Evolutionary conservation across 1,140 invertebrate species (phyloP).

Genomic region (Euura saliciscinereae): DNA sequence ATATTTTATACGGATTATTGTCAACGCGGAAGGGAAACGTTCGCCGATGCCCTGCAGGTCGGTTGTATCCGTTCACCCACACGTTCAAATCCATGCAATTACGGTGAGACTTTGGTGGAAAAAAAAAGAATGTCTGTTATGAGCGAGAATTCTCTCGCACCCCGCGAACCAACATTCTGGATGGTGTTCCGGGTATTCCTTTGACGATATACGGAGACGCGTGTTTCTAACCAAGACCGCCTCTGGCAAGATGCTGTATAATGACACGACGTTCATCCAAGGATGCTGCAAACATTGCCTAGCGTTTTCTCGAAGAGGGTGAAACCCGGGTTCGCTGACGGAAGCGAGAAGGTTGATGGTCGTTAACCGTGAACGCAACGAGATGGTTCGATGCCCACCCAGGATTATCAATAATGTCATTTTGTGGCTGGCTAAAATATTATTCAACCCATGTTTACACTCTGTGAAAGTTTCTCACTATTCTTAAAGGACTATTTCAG

Average conservation of each 20-base stretch:
- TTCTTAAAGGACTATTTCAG: background rate
- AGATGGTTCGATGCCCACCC: background rate
- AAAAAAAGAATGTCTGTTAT: background rate
- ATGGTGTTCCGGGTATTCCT: slow-evolving; percentile 12
- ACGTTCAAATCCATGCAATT: too few relatives aligned
- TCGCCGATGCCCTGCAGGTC: background rate
- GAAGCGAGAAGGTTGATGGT: background rate
- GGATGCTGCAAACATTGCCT: background rate
- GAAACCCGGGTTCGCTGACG: background rate
- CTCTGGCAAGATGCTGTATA: slow-evolving; percentile 7
- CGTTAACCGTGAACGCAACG: background rate
- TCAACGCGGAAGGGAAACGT: slow-evolving; percentile 24
- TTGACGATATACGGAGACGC: slow-evolving; percentile 1
- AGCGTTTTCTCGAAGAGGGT: background rate
- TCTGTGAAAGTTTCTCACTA: background rate
- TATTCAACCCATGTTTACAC: background rate
- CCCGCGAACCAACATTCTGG: background rate
- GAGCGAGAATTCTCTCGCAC: background rate
- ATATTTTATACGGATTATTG: slow-evolving; percentile 54
- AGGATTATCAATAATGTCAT: background rate
- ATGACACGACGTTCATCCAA: slow-evolving; percentile 16
- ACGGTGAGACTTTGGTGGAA: too few relatives aligned
- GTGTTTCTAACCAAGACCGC: background rate
- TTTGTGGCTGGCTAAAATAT: background rate
- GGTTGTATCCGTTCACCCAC: too few relatives aligned